Base-by-base conservation (phyloP, 1,140 invertebrate species). In the Patella vulgata region DNA sequence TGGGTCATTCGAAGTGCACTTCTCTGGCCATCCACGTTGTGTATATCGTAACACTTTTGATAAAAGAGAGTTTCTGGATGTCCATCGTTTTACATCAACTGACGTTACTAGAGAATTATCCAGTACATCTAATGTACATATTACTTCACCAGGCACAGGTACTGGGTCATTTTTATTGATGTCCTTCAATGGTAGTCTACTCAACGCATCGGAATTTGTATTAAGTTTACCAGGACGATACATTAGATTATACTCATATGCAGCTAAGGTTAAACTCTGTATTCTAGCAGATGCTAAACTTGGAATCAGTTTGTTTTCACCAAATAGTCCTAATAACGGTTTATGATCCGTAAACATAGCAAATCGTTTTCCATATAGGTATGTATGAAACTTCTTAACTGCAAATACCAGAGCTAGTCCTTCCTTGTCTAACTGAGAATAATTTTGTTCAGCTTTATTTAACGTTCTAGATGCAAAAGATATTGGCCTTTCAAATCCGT, bases 371-470 rank as follows among this genome's bases (percentile, higher is more conserved):
- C 82, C 85, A 63, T 79, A 86, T 8, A 87, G 50, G 63, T 86
- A 88, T 48, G 87, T 71, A 58, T 88, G 84, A 68, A 88, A 88
- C 59, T 84, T 68, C 80, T 75, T 66, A 47, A 86, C 60, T 17
- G 82, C 84, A 75, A 80, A 86, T 44, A 87, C 62, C 25, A 88
- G 81, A 3, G 82, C 79, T 14, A 86, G 72, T 0, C 79, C 86
- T 75, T 89, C 88, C 66, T 85, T 85, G 36, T 90, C 86, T 4
- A 87, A 74, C n/a, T n/a, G n/a, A n/a, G n/a, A n/a, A n/a, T n/a
- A n/a, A n/a, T 85, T 85, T 63, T 74, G 67, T 71, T 89, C 86
- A 21, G 84, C 71, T 30, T 59, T 28, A 19, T 69, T 75, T 21
- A 88, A 59, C 1, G 77, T 79, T 60, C 84, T 47, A 0, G 82